Evolutionary conservation across 64 coral and sea anemone species (phyloP), one percentile per base, ranked within the genome.

Genomic region (Hydrozoanthus tunicans): DNA sequence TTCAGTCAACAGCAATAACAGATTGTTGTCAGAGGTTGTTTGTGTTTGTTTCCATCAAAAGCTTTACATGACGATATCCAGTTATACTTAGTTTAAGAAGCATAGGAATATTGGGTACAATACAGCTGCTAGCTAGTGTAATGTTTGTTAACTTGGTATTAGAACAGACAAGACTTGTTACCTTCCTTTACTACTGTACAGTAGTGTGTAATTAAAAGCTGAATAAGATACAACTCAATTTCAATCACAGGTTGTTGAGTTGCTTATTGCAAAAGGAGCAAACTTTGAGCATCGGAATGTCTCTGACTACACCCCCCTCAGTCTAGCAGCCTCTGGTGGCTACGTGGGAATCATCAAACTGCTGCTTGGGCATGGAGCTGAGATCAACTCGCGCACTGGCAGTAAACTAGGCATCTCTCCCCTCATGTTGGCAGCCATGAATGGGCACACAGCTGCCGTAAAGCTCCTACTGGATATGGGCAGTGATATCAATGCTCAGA

Each of bases 401-500:
- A 98, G 96, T 51, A 98, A 95, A 90, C 94, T 98, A 1, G 96
- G 96, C 5, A 98, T 98, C 58, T 98, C 96, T 5, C 96, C 96
- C 6, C 83, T 98, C 9, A 98, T 98, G 96, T 67, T 98, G 68
- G 96, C 96, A 77, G 91, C 96, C 13, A 98, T 95, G 96, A 98
- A 98, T 89, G 96, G 96, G 5, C 96, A 98, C 53, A 95, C 96
- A 58, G 89, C 96, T 62, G 94, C 96, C n/a, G 96, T 98, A 8
- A 98, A 98, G 67, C 94, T 98, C 4, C 78, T 98, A 53, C 62
- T 98, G 56, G 96, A 98, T 58, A 98, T 93, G 96, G 96, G 96
- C 9, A 95, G 93, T 64, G 96, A 98, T 78, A 98, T 98, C 70
- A 98, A 98, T 93, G 96, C 96, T 60, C 96, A 98, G 93, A 98